These are phyloP conservation scores for Penelope pileata DNA, from an alignment of 2,113 vertebrate species.

Conservation along the genomic window DNA sequence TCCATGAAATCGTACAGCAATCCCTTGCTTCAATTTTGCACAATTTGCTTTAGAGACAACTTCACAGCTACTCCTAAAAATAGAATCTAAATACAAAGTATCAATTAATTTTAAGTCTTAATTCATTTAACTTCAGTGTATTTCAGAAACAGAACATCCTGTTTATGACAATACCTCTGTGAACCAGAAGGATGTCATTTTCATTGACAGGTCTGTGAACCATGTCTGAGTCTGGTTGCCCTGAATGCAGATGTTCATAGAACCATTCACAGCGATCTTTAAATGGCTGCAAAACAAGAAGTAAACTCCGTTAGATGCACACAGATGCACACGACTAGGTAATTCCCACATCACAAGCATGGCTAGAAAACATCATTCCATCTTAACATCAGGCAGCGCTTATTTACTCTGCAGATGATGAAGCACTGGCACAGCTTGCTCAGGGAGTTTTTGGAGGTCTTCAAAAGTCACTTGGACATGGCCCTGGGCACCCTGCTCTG, in stretches of 20 bases:
- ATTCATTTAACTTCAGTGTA: neutral
- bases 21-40: conserved; percentile 96
- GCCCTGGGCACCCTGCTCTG: neutral
- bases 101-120: conserved; percentile 60
- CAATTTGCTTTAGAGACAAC: conserved; percentile 97
- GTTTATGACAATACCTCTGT: conserved; percentile 86
- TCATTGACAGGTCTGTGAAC: conserved; percentile 97
- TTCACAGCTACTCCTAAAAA: conserved; percentile 99
- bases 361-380: neutral
- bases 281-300: conserved; percentile 85
- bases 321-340: neutral
- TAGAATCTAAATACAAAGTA: conserved; percentile 88
- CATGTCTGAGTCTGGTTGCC: conserved; percentile 95
- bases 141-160: neutral
- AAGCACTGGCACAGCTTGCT: neutral
- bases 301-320: neutral
- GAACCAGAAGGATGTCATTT: conserved; percentile 94
- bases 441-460: neutral
- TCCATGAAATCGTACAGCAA: conserved; percentile 97
- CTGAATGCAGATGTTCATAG: conserved; percentile 93
- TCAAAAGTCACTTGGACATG: neutral
- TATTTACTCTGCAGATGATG: neutral
- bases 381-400: neutral
- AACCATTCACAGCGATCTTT: conserved; percentile 99
- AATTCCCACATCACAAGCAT: neutral